A percentile compares a stretch with the other conserved stretches of the same genome.
These are phyloP conservation scores for Rachycentron canadum DNA, from an alignment of 2,797 vertebrate species.

Conservation along the genomic window DNA sequence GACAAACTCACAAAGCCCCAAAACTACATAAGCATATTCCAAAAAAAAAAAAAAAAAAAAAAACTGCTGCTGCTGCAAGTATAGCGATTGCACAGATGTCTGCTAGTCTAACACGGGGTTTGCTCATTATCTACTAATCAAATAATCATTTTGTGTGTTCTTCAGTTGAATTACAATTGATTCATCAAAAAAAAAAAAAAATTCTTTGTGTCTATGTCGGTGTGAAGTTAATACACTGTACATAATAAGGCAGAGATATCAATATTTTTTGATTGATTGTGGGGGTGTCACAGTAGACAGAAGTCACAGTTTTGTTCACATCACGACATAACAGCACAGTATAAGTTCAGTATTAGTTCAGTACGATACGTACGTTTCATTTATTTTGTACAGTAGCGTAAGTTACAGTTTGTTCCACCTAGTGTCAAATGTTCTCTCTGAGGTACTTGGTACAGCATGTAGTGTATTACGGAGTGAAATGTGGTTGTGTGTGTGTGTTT, in stretches of 20 bases:
- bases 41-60: no score
- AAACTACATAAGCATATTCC: neutral
- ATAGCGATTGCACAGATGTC: neutral
- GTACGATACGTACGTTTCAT: neutral
- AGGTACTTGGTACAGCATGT: neutral
- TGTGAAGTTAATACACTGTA: conserved; percentile 30
- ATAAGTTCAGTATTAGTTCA: neutral
- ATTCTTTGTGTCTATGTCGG: conserved; percentile 25
- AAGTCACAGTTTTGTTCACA: no score
- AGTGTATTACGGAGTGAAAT: neutral
- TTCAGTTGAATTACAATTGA: conserved; percentile 6
- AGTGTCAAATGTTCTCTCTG: neutral
- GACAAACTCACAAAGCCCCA: neutral
- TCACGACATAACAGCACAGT: no score
- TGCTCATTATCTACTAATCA: conserved; percentile 7
- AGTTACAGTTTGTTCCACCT: conserved; percentile 1
- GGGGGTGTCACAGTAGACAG: neutral
- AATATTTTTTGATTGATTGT: conserved; percentile 46
- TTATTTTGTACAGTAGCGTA: neutral
- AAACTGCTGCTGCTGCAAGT: neutral
- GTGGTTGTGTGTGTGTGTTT: neutral
- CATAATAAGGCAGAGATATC: conserved; percentile 21
- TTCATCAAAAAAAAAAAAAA: conserved; percentile 5
- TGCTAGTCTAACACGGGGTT: neutral
- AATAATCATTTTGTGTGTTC: conserved; percentile 13